phyloP scores from a whole-genome alignment of 1,140 invertebrate genomes.

The Hypothenemus hampei region DNA sequence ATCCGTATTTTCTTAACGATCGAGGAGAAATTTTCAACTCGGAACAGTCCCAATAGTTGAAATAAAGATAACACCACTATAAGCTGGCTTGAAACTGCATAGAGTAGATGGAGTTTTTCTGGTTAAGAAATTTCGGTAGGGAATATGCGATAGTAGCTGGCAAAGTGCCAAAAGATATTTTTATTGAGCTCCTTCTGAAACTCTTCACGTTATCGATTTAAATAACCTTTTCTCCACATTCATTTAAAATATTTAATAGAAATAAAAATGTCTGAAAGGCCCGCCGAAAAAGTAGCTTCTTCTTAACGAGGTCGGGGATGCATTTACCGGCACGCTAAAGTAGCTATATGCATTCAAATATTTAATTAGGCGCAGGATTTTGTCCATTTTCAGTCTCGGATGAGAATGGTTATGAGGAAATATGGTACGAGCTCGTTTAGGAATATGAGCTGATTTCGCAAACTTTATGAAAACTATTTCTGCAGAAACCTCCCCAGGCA shows the following conservation, averaged over 20 bases:
- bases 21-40: too few relatives aligned
- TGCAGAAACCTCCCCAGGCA: conserved; percentile 7
- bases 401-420: conserved; percentile 22
- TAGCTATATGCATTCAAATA: conserved; percentile 25
- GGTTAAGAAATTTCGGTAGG: conserved; percentile 5
- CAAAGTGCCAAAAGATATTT: conserved; percentile 10
- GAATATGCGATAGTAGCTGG: conserved; percentile 4
- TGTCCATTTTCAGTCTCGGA: conserved; percentile 22
- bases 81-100: conserved; percentile 32
- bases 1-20: too few relatives aligned
- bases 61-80: conserved; percentile 40
- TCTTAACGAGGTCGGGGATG: conserved; percentile 13
- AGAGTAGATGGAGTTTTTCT: conserved; percentile 31
- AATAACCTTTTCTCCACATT: too few relatives aligned
- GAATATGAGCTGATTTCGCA: conserved; percentile 13
- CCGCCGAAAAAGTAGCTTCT: too few relatives aligned
- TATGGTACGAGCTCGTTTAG: conserved; percentile 15
- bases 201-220: too few relatives aligned
- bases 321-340: conserved; percentile 18
- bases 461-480: conserved; percentile 19
- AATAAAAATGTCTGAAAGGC: too few relatives aligned
- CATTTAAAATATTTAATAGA: too few relatives aligned
- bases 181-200: too few relatives aligned
- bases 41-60: conserved; percentile 32
- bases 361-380: conserved; percentile 26